These are phyloP conservation scores for Myripristis jacobus DNA, from an alignment of 2,797 vertebrate genomes.

Conservation along the genomic window DNA sequence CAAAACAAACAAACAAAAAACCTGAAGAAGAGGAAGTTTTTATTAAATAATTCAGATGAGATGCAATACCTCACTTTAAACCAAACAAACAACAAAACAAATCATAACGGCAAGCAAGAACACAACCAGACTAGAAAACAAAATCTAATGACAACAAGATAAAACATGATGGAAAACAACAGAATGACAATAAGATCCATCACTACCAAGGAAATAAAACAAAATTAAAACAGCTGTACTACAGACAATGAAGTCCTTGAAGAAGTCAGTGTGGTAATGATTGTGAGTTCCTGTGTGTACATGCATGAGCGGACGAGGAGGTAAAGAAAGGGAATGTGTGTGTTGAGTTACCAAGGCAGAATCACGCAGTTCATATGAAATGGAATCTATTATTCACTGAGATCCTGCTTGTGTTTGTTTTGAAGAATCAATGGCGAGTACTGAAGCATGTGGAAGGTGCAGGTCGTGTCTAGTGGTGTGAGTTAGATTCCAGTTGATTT, in stretches of 20 bases:
- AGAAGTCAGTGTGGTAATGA: background rate
- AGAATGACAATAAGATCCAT: background rate
- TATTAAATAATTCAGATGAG: background rate
- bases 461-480: too few relatives aligned
- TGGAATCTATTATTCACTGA: background rate
- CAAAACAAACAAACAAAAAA: too few relatives aligned
- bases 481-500: too few relatives aligned
- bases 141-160: background rate
- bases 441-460: too few relatives aligned
- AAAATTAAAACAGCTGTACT: background rate
- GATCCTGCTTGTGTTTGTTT: background rate
- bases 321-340: background rate
- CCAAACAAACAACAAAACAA: background rate
- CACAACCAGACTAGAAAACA: background rate
- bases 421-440: too few relatives aligned
- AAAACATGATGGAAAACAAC: background rate
- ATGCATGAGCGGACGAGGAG: background rate
- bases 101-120: background rate
- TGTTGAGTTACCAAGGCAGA: background rate
- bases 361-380: background rate
- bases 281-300: background rate
- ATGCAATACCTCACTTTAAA: background rate
- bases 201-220: background rate
- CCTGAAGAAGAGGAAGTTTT: background rate
- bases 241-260: background rate